These are phyloP conservation scores for Lordiphosa collinella DNA, from an alignment of 1,140 invertebrate genomes.

Conservation along the genomic window DNA sequence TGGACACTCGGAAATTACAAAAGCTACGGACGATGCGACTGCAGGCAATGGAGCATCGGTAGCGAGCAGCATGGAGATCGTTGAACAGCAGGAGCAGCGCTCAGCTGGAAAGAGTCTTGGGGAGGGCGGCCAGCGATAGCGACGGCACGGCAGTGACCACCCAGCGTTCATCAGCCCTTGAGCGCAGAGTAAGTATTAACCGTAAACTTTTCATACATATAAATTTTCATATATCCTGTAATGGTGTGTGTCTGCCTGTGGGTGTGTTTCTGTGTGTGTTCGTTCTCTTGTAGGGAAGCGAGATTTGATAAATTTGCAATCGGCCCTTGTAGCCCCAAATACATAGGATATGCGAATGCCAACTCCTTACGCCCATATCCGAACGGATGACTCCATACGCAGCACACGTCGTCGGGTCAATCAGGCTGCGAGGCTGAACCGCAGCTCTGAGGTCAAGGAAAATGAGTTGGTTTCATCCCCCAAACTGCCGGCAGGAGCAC, in stretches of 20 bases:
- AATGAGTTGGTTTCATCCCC: slow-evolving; percentile 18
- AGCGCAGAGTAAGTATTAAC: slow-evolving; percentile 40
- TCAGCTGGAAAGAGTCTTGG: neutral
- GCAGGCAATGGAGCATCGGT: slow-evolving; percentile 22
- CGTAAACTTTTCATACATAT: too few relatives aligned
- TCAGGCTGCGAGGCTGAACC: slow-evolving; percentile 17
- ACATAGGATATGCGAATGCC: slow-evolving; percentile 59
- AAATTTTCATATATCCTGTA: too few relatives aligned
- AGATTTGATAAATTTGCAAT: slow-evolving; percentile 63
- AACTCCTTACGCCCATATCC: slow-evolving; percentile 37
- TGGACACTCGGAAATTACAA: slow-evolving; percentile 18
- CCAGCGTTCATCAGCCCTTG: too few relatives aligned
- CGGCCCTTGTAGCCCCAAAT: slow-evolving; percentile 58
- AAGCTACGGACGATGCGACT: slow-evolving; percentile 14
- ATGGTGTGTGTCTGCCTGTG: too few relatives aligned
- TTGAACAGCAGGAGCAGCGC: neutral
- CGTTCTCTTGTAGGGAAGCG: slow-evolving; percentile 41
- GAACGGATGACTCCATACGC: slow-evolving; percentile 41
- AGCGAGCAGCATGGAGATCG: neutral
- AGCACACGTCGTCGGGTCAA: slow-evolving; percentile 43
- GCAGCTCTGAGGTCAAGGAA: slow-evolving; percentile 13
- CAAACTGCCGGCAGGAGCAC: slow-evolving; percentile 1
- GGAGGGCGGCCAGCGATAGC: too few relatives aligned
- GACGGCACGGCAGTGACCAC: too few relatives aligned
- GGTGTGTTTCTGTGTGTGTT: slow-evolving; percentile 1